Base-by-base conservation (phyloP, 2,888 invertebrate genomes). In the Drosophila sordidapex region DNA sequence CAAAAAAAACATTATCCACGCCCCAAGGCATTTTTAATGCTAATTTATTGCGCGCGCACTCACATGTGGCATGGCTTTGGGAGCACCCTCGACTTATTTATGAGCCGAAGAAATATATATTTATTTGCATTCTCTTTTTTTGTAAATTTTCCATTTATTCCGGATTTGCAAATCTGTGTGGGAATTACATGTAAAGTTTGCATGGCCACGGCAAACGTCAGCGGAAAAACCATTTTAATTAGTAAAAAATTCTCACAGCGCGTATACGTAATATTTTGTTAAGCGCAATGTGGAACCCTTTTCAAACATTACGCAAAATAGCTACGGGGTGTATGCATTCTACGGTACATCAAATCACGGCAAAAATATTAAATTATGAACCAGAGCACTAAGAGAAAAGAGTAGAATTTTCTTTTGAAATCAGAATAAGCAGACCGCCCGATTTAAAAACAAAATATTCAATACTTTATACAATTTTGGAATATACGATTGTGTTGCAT, bases 151-250 rank as follows among this genome's bases (percentile, higher is more conserved):
- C 27, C 35, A 31, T 29, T 87, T 70, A 72, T 74, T 56, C n/a
- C 69, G 64, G 60, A 74, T 71, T 83, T 68, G 54, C 59, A 84
- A 87, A 89, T 87, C 82, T 69, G 70, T 84, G 74, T 81, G 76
- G 76, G 73, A 85, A 79, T 79, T 79, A 62, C 74, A 56, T 66
- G 61, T 15, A 29, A 65, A 57, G 68, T 57, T 56, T 43, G 67
- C 49, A 25, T 18, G 69, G 68, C 40, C 49, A 2, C 18, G 54
- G 35, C 35, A 49, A 40, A 35, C 78, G 74, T 80, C 81, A 83
- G 83, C 81, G 76, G 75, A 83, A 90, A 81, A 80, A 70, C 79
- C 87, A 89, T 87, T 87, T 90, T 87, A 90, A 87, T 87, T 87
- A 87, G 89, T 81, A 38, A 59, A 79, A 89, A 82, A 79, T 76